Base-by-base conservation (phyloP, 2,797 vertebrate genomes). In the Eutrigla gurnardus region DNA sequence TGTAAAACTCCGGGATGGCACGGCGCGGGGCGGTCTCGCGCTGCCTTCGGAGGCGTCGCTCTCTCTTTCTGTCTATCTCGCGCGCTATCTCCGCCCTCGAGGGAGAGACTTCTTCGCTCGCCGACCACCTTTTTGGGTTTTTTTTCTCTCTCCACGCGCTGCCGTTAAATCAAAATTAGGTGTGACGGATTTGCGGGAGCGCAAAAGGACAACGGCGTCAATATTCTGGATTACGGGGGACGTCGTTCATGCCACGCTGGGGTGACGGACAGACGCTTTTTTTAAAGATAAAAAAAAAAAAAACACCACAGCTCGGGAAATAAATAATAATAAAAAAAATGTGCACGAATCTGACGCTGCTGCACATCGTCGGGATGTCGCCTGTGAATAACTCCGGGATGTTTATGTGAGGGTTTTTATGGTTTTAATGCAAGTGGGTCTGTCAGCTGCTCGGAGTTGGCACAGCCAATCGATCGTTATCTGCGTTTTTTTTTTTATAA, bases 21-120 rank as follows among this genome's bases (percentile, higher is more conserved):
- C 63, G 37, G 76, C 77, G 45, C 79, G 64, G 88, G 77, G 86
- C 61, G 85, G 88, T 65, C 77, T 79, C 71, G 25, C 47, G 47
- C 49, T 62, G 72, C 70, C 58, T 73, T 83, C 55, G 88, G 84
- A 86, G 86, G 90, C 87, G 92, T 77, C 57, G 82, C 70, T 87
- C 89, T 88, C 78, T 70, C 61, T 82, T 71, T 81, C 70, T 84
- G 75, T 77, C 88, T 82, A 82, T 90, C 89, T 89, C 65, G 40
- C 84, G 74, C 83, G 17, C 82, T 74, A 85, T 93, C 92, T 91
- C 92, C 92, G 85, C 92, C 93, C 89, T 85, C 82, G 3, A 57
- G 88, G 81, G 87, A 91, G 77, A 87, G 75, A 82, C 85, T 78
- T 82, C 79, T 65, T 52, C 88, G 53, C 63, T 77, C 55, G 77